phyloP scores from a whole-genome alignment of 2,888 invertebrate genomes.

The Hypomecis punctinalis region DNA sequence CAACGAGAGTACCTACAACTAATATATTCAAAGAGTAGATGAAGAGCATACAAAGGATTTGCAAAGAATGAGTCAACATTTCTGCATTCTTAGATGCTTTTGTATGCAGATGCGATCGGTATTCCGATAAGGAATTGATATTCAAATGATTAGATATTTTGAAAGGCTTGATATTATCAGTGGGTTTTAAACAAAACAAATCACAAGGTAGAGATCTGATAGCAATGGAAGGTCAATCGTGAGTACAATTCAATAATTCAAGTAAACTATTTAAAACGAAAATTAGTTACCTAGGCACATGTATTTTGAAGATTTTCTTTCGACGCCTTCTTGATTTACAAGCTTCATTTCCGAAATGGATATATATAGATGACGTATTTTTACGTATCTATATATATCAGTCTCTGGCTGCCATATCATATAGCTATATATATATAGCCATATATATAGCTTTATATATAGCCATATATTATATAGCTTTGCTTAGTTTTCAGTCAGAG shows the following conservation, averaged over 20 bases:
- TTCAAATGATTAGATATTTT: constrained; percentile 41
- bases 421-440: no score
- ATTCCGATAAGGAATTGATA: constrained; percentile 49
- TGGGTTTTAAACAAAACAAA: constrained; percentile 29
- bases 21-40: constrained; percentile 31
- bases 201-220: not conserved
- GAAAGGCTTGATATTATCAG: constrained; percentile 32
- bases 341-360: no score
- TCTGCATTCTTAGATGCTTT: constrained; percentile 45
- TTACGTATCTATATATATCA: no score
- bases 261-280: no score
- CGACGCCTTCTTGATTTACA: no score
- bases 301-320: no score
- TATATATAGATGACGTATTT: no score
- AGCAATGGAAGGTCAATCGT: not conserved
- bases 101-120: constrained; percentile 49
- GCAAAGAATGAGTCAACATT: constrained; percentile 42
- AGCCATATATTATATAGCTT: no score
- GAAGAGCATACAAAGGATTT: constrained; percentile 32
- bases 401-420: no score
- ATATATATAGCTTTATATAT: no score
- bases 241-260: not conserved
- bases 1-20: constrained; percentile 6
- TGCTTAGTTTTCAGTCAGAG: no score
- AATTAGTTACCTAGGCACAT: not conserved